Base-by-base conservation (phyloP, 2,113 vertebrate species). In the Nothocercus nigrocapillus region DNA sequence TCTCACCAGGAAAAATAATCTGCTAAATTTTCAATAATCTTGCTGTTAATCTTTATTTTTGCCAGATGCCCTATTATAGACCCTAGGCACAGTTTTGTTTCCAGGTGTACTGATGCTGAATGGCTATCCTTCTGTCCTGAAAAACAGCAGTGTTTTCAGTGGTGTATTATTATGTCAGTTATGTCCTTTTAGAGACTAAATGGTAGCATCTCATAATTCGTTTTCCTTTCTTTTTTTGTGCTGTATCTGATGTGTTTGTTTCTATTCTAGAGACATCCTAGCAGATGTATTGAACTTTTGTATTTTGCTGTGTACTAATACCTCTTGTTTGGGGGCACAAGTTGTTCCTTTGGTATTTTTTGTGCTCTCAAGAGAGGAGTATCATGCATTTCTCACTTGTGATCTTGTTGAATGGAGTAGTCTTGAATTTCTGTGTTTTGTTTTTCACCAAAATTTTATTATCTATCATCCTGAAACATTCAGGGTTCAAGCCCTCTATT, bases 61-160 rank as follows among this genome's bases (percentile, higher is more conserved):
- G 28, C 27, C 16, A 66, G 8, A 9, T 85, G 13, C 2, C 13
- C 2, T 67, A 62, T 49, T 70, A 11, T n/a, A 32, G 6, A 14
- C 5, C 4, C 16, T 2, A 4, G 30, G 12, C 13, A 11, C 8
- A 45, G 4, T 20, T 63, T 18, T 61, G n/a, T 80, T 15, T 16
- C 34, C 4, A 2, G 42, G 22, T 1, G 0, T 51, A 49, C 25
- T 16, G 36, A 21, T 6, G 7, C 40, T 53, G 19, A 0, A 1
- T 30, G 19, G 40, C 9, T 62, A 17, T 44, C 4, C 0, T 32
- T 18, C 7, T 74, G 14, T 18, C n/a, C 32, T 32, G 21, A 68
- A 73, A 87, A 86, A 27, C 7, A 82, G 28, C 20, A 32, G 28
- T 64, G 25, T 58, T 56, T 86, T 68, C 24, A 62, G 16, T 30